These are phyloP conservation scores for Scaptomyza cyrtandrae DNA, from an alignment of 2,888 invertebrate genomes.

Conservation along the genomic window DNA sequence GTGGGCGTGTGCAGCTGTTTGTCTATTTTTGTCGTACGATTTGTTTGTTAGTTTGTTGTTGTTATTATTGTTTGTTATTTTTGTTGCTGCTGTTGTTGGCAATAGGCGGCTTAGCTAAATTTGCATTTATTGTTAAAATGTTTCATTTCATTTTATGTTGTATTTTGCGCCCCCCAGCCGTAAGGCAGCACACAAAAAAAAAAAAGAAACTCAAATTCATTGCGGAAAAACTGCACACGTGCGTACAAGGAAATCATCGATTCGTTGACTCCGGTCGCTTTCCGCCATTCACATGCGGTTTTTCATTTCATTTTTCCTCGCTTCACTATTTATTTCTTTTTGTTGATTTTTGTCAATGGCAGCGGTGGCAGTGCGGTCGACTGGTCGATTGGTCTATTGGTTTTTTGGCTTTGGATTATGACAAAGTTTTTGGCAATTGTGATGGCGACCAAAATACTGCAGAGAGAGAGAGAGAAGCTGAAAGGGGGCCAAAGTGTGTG, in stretches of 20 bases:
- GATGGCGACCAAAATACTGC: constrained; percentile 35
- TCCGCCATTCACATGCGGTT: constrained; percentile 41
- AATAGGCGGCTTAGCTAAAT: constrained; percentile 76
- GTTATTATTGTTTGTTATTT: constrained; percentile 38
- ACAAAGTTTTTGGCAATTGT: constrained; percentile 56
- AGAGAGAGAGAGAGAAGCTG: constrained; percentile 1
- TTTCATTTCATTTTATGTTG: constrained; percentile 75
- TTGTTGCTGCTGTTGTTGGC: constrained; percentile 47
- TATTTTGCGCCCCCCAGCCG: constrained; percentile 44
- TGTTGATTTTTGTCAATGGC: constrained; percentile 10
- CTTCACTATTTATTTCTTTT: neutral
- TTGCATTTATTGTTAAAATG: constrained; percentile 78
- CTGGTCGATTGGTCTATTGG: constrained; percentile 71
- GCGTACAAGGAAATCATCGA: constrained; percentile 43
- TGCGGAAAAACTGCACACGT: constrained; percentile 52
- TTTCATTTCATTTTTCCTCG: constrained; percentile 18
- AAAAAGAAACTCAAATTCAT: constrained; percentile 41
- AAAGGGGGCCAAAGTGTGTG: neutral
- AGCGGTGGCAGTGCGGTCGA: constrained; percentile 50
- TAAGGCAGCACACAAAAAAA: neutral
- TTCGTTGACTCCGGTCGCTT: constrained; percentile 31
- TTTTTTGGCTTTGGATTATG: constrained; percentile 78
- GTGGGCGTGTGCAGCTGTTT: constrained; percentile 50
- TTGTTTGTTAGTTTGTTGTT: constrained; percentile 35
- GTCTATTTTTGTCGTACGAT: constrained; percentile 61